Percentiles rank a stretch among this genome's conserved stretches.
Evolutionary conservation across 2,888 invertebrate species (phyloP).

Genomic region (Troglohyphantes excavatus): DNA sequence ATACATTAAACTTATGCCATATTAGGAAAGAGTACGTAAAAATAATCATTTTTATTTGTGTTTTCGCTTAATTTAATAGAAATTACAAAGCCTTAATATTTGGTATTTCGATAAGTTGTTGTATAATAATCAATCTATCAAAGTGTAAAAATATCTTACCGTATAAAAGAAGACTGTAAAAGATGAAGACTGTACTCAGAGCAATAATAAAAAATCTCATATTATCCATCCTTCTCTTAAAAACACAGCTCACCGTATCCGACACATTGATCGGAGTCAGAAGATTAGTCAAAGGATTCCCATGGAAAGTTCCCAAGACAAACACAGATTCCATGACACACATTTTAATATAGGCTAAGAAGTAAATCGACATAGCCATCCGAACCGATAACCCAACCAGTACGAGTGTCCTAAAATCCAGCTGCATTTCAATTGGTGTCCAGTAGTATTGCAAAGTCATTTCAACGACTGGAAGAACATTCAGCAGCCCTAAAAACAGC

Average conservation of each 20-base stretch:
- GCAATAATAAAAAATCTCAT: conserved; percentile 57
- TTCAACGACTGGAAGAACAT: conserved; percentile 15
- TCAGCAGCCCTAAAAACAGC: conserved; percentile 27
- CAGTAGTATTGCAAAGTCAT: conserved; percentile 28
- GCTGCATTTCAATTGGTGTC: conserved; percentile 6
- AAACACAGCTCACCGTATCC: conserved; percentile 53
- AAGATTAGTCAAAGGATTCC: conserved; percentile 47
- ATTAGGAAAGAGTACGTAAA: too few species aligned
- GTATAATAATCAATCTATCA: too few species aligned
- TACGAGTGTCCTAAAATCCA: conserved; percentile 11
- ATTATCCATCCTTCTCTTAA: conserved; percentile 56
- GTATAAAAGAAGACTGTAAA: conserved; percentile 31
- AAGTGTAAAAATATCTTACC: conserved; percentile 41
- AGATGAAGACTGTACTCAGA: conserved; percentile 32
- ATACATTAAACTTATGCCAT: too few species aligned
- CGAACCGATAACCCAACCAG: conserved; percentile 5
- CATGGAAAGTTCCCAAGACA: conserved; percentile 48
- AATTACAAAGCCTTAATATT: too few species aligned
- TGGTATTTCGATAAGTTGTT: too few species aligned
- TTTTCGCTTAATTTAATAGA: too few species aligned
- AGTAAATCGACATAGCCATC: conserved; percentile 8
- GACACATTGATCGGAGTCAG: conserved; percentile 63
- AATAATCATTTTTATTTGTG: too few species aligned
- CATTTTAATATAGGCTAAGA: conserved; percentile 30
- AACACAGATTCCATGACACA: conserved; percentile 56